These are phyloP conservation scores for Agrotis segetum DNA, from an alignment of 2,888 invertebrate species.

Conservation along the genomic window DNA sequence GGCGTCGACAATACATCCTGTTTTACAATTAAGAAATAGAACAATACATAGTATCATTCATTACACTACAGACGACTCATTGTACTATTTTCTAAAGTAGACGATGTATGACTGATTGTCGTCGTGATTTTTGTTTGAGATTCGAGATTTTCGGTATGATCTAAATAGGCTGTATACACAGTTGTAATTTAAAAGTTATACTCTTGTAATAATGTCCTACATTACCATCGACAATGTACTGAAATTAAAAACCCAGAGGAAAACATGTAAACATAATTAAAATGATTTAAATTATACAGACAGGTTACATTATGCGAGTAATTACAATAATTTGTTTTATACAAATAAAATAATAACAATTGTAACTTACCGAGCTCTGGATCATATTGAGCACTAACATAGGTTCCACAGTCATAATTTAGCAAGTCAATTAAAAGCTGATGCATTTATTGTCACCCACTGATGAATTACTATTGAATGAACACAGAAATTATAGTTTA, in stretches of 20 bases:
- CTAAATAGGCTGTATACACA: slow-evolving; percentile 5
- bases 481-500: slow-evolving; percentile 40
- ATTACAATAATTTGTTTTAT: too few relatives aligned
- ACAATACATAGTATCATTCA: slow-evolving; percentile 22
- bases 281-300: too few relatives aligned
- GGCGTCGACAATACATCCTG: slow-evolving; percentile 74
- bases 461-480: slow-evolving; percentile 26
- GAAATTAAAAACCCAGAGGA: not conserved
- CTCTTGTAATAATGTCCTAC: not conserved
- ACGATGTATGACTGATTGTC: slow-evolving; percentile 1
- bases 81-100: slow-evolving; percentile 13
- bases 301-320: too few relatives aligned
- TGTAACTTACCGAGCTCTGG: slow-evolving; percentile 50
- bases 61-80: slow-evolving; percentile 8
- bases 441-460: slow-evolving; percentile 43
- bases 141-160: not conserved
- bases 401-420: slow-evolving; percentile 49
- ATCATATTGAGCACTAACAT: slow-evolving; percentile 48
- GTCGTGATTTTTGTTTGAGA: not conserved
- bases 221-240: not conserved
- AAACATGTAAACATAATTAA: not conserved
- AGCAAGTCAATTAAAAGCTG: slow-evolving; percentile 19
- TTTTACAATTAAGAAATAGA: slow-evolving; percentile 38
- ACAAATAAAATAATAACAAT: slow-evolving; percentile 1
- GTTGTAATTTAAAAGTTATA: slow-evolving; percentile 2